Percentiles rank a stretch among this genome's conserved stretches.
These are phyloP conservation scores for Centropristis striata DNA, from an alignment of 2,113 vertebrate species.

Conservation along the genomic window DNA sequence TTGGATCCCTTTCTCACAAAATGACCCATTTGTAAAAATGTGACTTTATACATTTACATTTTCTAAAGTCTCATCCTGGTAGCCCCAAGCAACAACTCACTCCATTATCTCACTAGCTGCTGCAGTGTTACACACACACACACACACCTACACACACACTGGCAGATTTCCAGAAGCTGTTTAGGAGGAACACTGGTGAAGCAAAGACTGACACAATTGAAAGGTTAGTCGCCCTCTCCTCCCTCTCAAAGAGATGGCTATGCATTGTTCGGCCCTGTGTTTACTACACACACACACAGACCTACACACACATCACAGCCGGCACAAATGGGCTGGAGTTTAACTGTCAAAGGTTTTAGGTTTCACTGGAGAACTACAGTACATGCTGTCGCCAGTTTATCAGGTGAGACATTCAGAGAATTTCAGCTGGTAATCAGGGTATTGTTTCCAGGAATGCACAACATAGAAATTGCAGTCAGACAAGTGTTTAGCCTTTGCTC, in stretches of 20 bases:
- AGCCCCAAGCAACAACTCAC: slow-evolving; percentile 4
- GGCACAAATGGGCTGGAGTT: slow-evolving; percentile 42
- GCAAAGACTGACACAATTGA: slow-evolving; percentile 42
- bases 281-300: slow-evolving; percentile 55
- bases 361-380: slow-evolving; percentile 59
- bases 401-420: slow-evolving; percentile 39
- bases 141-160: slow-evolving; percentile 5
- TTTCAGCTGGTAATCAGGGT: slow-evolving; percentile 22
- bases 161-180: slow-evolving; percentile 49
- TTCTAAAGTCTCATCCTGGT: not conserved
- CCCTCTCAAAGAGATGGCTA: slow-evolving; percentile 29
- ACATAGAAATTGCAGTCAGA: slow-evolving; percentile 20
- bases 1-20: not conserved
- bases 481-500: slow-evolving; percentile 7
- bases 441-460: slow-evolving; percentile 52
- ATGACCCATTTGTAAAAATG: not conserved
- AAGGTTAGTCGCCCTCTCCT: slow-evolving; percentile 40
- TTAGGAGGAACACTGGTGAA: slow-evolving; percentile 32
- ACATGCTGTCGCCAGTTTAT: slow-evolving; percentile 29
- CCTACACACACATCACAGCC: slow-evolving; percentile 42
- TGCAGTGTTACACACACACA: slow-evolving; percentile 23
- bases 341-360: slow-evolving; percentile 71
- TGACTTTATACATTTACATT: not conserved
- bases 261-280: slow-evolving; percentile 60
- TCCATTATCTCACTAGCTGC: slow-evolving; percentile 31